Evolutionary conservation across 2,113 vertebrate species (phyloP).

Genomic region (Sardina pilchardus): DNA sequence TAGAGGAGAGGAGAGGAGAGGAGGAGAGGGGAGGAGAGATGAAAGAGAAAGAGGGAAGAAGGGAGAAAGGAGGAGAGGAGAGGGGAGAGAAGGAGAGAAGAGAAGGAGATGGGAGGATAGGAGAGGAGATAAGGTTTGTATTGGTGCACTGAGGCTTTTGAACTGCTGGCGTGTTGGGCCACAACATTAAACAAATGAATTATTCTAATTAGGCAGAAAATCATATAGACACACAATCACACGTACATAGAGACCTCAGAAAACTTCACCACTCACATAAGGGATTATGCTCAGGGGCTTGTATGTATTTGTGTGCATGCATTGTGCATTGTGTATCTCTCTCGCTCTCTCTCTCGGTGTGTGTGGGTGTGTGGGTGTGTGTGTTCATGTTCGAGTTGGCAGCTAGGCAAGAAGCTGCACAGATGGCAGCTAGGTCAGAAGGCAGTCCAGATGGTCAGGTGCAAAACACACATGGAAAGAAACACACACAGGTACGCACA

Average conservation of each 20-base stretch:
- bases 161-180: not conserved
- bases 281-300: not conserved
- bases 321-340: slow-evolving; percentile 18
- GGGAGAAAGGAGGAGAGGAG: no score
- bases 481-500: not conserved
- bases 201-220: not conserved
- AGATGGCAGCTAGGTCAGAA: slow-evolving; percentile 51
- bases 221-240: not conserved
- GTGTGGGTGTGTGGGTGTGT: slow-evolving; percentile 29
- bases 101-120: not conserved
- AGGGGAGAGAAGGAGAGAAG: not conserved
- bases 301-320: not conserved
- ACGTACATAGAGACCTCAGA: not conserved
- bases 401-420: slow-evolving; percentile 40
- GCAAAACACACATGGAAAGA: slow-evolving; percentile 23
- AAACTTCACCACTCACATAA: not conserved
- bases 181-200: not conserved
- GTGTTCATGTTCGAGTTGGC: slow-evolving; percentile 26
- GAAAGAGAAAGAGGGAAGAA: not conserved
- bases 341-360: not conserved
- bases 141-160: not conserved
- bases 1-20: not conserved
- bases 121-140: not conserved
- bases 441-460: slow-evolving; percentile 54
- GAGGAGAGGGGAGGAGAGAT: not conserved